Conservation (phyloP, 1,140 invertebrate species). For the Anastrepha ludens region DNA sequence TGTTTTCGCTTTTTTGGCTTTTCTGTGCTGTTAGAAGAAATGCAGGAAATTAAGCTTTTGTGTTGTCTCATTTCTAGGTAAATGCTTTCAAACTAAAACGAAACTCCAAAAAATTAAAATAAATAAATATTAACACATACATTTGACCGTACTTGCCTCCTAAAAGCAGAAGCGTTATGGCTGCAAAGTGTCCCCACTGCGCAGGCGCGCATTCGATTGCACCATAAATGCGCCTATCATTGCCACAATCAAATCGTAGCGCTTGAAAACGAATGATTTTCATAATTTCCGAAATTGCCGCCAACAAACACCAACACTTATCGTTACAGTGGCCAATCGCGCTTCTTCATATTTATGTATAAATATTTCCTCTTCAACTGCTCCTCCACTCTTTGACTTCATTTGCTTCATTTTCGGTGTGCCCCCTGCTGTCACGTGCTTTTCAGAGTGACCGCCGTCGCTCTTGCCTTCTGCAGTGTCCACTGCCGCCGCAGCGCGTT, state of each 20-base stretch:
- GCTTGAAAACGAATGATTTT: background rate
- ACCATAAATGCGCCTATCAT: conserved; percentile 39
- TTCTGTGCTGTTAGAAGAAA: background rate
- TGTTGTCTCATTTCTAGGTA: too few relatives aligned
- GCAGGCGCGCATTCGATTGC: background rate
- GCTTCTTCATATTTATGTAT: conserved; percentile 29
- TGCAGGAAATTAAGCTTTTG: conserved; percentile 38
- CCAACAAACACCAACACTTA: background rate
- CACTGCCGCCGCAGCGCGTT: background rate
- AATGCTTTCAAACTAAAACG: background rate
- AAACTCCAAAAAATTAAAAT: background rate
- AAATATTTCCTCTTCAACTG: background rate
- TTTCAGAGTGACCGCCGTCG: background rate
- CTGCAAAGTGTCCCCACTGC: conserved; percentile 38
- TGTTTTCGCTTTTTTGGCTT: background rate
- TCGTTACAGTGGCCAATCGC: background rate
- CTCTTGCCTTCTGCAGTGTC: background rate
- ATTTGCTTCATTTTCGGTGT: background rate
- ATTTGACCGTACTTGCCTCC: background rate
- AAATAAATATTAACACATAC: background rate
- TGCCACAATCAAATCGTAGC: conserved; percentile 31
- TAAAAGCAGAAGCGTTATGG: background rate
- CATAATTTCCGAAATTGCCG: background rate
- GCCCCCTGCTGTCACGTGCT: conserved; percentile 11
- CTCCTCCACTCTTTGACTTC: background rate